Base-by-base conservation (phyloP, 2,113 vertebrate genomes). In the Pachyramphus minor region DNA sequence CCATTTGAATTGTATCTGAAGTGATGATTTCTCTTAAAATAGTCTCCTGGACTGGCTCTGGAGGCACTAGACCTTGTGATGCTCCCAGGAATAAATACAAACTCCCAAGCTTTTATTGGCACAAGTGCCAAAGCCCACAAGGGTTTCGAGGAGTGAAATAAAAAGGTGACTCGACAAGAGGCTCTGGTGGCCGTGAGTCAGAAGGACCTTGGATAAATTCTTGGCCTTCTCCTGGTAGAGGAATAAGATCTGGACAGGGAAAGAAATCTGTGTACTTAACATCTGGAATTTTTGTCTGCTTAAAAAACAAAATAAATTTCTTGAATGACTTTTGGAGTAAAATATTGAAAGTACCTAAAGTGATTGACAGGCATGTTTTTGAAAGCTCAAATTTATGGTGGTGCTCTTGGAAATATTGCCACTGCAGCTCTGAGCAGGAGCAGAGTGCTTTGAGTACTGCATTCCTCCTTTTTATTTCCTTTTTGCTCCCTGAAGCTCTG, bases 401-500 rank as follows among this genome's bases (percentile, higher is more conserved):
- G 56, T 35, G 79, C 82, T 92, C 62, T 52, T 64, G 89, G 83
- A 92, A 95, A 73, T 93, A 45, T 2, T 87, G 88, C 74, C 71
- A 79, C 47, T 87, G 93, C 91, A 86, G 80, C 84, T 76, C 37
- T 3, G 1, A 33, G 47, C 3, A 1, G 12, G 71, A 88, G 82
- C 86, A 68, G 82, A 90, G 67, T 82, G 84, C 84, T 95, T 45
- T 1, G 6, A 93, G 78, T 6, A 50, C 88, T 69, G 25, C 85
- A 27, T 87, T 64, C 66, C 78, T 90, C 62, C 77, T 64, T n/a
- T 71, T 85, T 84, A 64, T 92, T 95, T 87, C 71, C 75, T 28
- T 92, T 92, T 63, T 30, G 62, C 75, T 88, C 79, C 71, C 62
- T 78, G 17, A 4, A 96, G 89, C 93, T 95, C 85, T 93, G 91